Conservation (phyloP, 2,797 vertebrate species). For the Brotogeris chrysoptera region DNA sequence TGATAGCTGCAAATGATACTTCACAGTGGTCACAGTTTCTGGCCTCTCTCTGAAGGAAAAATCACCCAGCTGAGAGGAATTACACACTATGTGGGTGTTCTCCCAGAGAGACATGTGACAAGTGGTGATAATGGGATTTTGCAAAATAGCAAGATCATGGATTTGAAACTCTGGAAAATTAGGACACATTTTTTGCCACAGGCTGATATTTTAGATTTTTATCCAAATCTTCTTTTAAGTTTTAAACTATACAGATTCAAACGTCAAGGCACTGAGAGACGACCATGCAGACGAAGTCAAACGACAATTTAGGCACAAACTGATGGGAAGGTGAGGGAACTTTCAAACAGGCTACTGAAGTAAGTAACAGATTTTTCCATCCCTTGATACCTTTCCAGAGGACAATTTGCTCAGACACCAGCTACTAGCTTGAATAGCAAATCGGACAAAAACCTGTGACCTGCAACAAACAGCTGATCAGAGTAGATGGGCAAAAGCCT, state of each 20-base stretch:
- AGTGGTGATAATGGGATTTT: neutral
- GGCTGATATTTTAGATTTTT: neutral
- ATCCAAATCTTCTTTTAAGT: neutral
- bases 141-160: neutral
- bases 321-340: neutral
- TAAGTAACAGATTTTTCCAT: neutral
- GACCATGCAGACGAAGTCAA: neutral
- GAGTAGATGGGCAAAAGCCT: neutral
- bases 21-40: neutral
- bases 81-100: neutral
- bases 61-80: neutral
- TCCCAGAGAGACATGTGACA: neutral
- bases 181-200: neutral
- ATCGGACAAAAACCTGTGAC: neutral
- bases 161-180: neutral
- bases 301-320: neutral
- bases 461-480: neutral
- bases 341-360: neutral
- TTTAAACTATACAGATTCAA: neutral
- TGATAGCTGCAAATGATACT: neutral
- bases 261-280: neutral
- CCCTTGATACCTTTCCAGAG: neutral
- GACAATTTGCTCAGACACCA: neutral
- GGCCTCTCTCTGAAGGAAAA: neutral
- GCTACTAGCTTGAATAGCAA: neutral